These are phyloP conservation scores for Folsomia candida DNA, from an alignment of 2,888 invertebrate genomes.

Conservation along the genomic window DNA sequence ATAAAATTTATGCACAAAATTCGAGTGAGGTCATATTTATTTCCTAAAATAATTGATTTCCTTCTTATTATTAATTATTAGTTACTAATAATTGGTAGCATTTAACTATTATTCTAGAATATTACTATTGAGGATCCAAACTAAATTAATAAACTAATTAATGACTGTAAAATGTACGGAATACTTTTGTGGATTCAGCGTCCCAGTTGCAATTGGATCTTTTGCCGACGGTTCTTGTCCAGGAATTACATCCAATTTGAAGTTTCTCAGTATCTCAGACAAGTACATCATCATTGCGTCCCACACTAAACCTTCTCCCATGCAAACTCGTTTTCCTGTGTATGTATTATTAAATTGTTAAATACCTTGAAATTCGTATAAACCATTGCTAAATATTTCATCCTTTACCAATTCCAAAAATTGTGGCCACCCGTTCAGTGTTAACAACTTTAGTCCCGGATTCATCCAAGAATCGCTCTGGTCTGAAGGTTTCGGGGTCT, in stretches of 20 bases:
- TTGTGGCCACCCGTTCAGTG: not conserved
- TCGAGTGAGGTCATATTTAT: no score
- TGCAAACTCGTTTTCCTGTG: constrained; percentile 5
- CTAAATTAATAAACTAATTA: no score
- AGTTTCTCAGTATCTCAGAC: not conserved
- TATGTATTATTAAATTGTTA: not conserved
- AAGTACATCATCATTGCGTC: not conserved
- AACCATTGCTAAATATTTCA: no score
- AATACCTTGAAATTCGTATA: no score
- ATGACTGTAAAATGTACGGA: not conserved
- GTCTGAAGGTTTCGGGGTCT: constrained; percentile 7
- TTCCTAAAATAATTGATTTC: no score
- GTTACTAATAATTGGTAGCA: no score
- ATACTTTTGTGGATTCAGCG: not conserved
- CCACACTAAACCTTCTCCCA: constrained; percentile 6
- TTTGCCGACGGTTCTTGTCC: not conserved
- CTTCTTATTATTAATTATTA: no score
- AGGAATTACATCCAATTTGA: not conserved
- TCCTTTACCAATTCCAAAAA: constrained; percentile 8
- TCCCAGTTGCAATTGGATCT: not conserved
- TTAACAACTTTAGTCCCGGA: constrained; percentile 1
- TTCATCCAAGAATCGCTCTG: constrained; percentile 6
- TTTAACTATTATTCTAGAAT: no score
- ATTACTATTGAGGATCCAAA: no score
- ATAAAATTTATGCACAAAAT: no score